phyloP scores from a whole-genome alignment of 2,888 invertebrate genomes.

The Actias luna region DNA sequence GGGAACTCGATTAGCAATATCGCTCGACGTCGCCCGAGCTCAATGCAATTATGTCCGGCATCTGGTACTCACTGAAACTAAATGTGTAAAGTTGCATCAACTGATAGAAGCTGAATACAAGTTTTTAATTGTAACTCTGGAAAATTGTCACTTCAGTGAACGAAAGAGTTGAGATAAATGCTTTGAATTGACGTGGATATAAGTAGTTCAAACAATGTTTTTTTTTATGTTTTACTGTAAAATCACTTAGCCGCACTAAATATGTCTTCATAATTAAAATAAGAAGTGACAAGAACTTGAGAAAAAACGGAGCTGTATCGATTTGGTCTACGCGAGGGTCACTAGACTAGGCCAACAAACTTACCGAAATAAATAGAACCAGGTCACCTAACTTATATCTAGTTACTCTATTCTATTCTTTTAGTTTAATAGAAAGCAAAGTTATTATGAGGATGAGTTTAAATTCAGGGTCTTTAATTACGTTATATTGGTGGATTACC shows the following conservation, averaged over 20 bases:
- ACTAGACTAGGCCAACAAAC: neutral
- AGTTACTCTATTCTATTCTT: neutral
- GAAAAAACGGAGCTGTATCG: too few species aligned
- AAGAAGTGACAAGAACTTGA: too few species aligned
- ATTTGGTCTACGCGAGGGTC: neutral
- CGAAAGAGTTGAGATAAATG: neutral
- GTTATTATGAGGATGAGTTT: neutral
- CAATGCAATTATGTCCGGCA: slow-evolving; percentile 29
- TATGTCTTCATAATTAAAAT: too few species aligned
- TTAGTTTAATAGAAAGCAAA: neutral
- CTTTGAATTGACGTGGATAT: neutral
- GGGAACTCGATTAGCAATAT: slow-evolving; percentile 29
- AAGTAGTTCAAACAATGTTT: too few species aligned
- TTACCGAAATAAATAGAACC: neutral
- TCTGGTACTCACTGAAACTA: slow-evolving; percentile 19
- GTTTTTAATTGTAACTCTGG: slow-evolving; percentile 14
- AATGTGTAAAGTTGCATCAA: slow-evolving; percentile 17
- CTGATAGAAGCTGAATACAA: slow-evolving; percentile 2
- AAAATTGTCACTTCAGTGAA: neutral
- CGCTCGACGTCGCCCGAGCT: slow-evolving; percentile 21
- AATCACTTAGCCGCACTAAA: too few species aligned
- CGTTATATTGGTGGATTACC: neutral
- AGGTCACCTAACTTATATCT: neutral
- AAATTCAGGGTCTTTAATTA: neutral
- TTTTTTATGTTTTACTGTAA: too few species aligned